Evolutionary conservation across 2,797 vertebrate species (phyloP), one percentile per base, ranked within the genome.

Genomic region (Muscicapa comitata): DNA sequence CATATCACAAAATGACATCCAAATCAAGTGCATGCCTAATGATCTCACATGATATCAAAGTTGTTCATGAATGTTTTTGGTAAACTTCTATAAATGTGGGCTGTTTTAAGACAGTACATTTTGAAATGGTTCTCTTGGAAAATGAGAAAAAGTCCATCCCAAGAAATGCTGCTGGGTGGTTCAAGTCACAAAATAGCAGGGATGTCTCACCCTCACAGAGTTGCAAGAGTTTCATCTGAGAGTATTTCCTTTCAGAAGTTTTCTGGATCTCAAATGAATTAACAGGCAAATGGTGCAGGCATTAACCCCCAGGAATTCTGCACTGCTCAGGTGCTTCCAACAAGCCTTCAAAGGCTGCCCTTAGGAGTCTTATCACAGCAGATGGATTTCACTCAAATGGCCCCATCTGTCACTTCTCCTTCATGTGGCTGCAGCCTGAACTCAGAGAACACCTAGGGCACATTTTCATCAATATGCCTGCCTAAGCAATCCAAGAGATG

Each of bases 321-420:
- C 25, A 50, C 28, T 77, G 62, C 70, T 50, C 8, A 17, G 33
- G 66, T 62, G 51, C 72, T 77, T 91, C 72, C 92, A 87, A 53
- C n/a, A 87, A 73, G 43, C 38, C 55, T 81, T 80, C 51, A 70
- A 84, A 78, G 55, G 21, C 29, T 86, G 71, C 83, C 74, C 63
- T 85, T 29, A 85, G 74, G 90, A 95, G 63, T 57, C 71, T 47
- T 37, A 70, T 42, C 88, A 74, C 0, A 89, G 92, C 65, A 92
- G 84, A 94, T 62, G 53, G 84, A 93, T 91, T 92, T 93, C 88
- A 95, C 72, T 58, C 90, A 91, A 75, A 95, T 38, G 85, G 93
- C 73, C 81, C 79, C 91, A 96, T 94, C 93, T 96, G 90, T 93
- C 92, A 93, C 76, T 86, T 71, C 84, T 79, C 71, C 13, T 80